phyloP scores from a whole-genome alignment of 2,888 invertebrate species.

The Mesoligia furuncula region DNA sequence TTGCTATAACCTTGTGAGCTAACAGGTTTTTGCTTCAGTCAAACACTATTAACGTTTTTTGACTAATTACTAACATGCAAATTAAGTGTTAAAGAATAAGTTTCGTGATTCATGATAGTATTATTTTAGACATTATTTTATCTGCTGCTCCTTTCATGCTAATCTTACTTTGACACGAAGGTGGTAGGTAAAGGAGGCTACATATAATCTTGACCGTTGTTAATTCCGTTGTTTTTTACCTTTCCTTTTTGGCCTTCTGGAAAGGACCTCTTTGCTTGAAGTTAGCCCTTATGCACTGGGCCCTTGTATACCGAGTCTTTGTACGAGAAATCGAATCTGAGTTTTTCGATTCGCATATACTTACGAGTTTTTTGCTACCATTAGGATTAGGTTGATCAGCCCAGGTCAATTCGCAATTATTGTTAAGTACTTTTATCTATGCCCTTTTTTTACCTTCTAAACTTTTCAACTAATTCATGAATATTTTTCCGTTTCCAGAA shows the following conservation, averaged over 20 bases:
- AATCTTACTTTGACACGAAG: not conserved
- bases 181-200: not conserved
- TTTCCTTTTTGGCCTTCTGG: not conserved
- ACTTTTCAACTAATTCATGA: not conserved
- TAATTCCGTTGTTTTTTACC: not conserved
- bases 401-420: not conserved
- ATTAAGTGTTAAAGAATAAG: conserved; percentile 49
- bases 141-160: conserved; percentile 2
- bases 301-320: no score
- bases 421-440: not conserved
- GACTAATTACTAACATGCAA: conserved; percentile 46
- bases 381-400: not conserved
- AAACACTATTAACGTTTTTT: conserved; percentile 46
- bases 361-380: not conserved
- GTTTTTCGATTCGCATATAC: not conserved
- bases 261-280: not conserved
- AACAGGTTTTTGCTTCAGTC: conserved; percentile 33
- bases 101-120: conserved; percentile 52
- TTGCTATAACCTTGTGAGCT: conserved; percentile 45
- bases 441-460: not conserved
- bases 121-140: conserved; percentile 27
- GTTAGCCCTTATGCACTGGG: not conserved
- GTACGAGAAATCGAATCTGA: not conserved
- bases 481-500: conserved; percentile 77
- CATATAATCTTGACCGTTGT: not conserved